Conservation (phyloP, 2,113 vertebrate genomes). For the Dolichallabes microphthalmus region DNA sequence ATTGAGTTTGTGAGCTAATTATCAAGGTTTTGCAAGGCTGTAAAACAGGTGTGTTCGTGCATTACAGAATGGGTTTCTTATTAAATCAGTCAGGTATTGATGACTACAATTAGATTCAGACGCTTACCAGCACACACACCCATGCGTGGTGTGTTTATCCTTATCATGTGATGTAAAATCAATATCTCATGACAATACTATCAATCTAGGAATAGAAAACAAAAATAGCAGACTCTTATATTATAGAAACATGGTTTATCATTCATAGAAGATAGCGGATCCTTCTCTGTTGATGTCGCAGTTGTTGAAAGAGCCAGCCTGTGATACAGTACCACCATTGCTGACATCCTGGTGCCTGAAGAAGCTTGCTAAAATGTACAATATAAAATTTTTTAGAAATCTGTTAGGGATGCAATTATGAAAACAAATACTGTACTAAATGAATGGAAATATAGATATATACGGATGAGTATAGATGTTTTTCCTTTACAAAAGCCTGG, state of each 20-base stretch:
- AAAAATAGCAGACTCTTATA: not conserved
- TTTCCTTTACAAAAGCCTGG: no score
- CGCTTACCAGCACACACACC: not conserved
- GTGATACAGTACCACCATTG: not conserved
- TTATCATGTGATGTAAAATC: slow-evolving; percentile 12
- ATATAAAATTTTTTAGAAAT: not conserved
- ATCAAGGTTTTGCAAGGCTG: not conserved
- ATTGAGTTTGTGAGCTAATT: not conserved
- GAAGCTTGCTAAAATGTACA: not conserved
- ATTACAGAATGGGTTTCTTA: not conserved
- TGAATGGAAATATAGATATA: not conserved
- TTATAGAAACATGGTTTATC: not conserved
- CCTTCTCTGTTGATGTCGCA: not conserved
- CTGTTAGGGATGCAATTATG: not conserved
- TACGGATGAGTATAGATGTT: not conserved
- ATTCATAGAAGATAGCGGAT: not conserved
- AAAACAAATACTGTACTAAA: not conserved
- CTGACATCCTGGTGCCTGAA: not conserved
- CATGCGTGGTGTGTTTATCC: not conserved
- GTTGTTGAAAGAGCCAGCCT: not conserved
- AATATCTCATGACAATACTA: not conserved
- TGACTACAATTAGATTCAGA: slow-evolving; percentile 7
- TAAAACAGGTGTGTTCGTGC: not conserved
- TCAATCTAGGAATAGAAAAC: slow-evolving; percentile 23
- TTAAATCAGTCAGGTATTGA: not conserved